Percentiles rank a stretch among this genome's conserved stretches.
phyloP scores from a whole-genome alignment of 2,113 vertebrate genomes.

The Gallinago media region DNA sequence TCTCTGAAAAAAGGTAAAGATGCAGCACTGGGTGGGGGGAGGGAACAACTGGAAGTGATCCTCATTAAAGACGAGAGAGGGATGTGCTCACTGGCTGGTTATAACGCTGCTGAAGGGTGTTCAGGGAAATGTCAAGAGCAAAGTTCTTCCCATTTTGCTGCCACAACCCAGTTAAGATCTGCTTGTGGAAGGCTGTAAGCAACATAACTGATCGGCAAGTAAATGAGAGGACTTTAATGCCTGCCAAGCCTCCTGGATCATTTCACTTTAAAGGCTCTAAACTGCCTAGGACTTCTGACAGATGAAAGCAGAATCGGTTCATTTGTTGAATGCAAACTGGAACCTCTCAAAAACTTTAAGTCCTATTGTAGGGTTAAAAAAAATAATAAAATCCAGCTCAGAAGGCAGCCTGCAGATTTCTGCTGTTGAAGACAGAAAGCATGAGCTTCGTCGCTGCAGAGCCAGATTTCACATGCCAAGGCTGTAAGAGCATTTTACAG shows the following conservation, averaged over 20 bases:
- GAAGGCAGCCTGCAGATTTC: neutral
- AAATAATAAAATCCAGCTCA: neutral
- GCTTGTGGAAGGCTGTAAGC: neutral
- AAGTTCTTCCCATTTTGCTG: neutral
- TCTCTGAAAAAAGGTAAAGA: neutral
- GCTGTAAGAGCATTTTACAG: neutral
- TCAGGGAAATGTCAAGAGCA: neutral
- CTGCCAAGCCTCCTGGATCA: neutral
- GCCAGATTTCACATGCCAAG: neutral
- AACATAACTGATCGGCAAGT: neutral
- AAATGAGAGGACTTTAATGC: conserved; percentile 30
- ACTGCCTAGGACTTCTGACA: neutral
- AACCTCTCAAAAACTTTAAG: neutral
- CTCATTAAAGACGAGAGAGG: neutral
- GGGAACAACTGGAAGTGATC: neutral
- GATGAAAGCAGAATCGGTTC: conserved; percentile 1
- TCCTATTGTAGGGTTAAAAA: conserved; percentile 1
- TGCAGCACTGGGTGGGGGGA: neutral
- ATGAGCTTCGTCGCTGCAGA: fast-evolving
- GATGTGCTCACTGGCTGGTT: neutral
- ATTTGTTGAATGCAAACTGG: conserved; percentile 17
- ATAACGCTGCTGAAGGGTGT: neutral
- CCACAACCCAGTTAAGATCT: neutral
- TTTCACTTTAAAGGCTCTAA: conserved; percentile 7
- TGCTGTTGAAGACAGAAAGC: neutral